A percentile compares a stretch with the other conserved stretches of the same genome.
Evolutionary conservation across 2,113 vertebrate genomes (phyloP).

Genomic region (Verasper variegatus): DNA sequence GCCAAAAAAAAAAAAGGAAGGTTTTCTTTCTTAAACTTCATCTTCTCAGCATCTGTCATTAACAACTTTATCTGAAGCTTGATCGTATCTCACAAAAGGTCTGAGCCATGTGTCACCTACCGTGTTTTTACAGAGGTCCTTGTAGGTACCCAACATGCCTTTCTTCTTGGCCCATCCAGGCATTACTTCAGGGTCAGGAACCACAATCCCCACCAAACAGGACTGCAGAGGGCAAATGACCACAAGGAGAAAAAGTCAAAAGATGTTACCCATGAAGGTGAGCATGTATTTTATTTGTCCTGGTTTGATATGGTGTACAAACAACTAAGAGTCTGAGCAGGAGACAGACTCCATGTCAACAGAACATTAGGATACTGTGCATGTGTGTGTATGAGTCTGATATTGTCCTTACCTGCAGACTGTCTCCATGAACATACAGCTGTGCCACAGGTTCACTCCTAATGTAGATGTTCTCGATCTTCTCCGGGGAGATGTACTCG

Average conservation of each 20-base stretch:
- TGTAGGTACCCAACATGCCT: constrained; percentile 88
- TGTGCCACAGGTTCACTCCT: constrained; percentile 94
- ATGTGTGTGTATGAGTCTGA: neutral
- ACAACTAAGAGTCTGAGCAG: neutral
- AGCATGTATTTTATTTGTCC: neutral
- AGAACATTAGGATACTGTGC: neutral
- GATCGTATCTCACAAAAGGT: neutral
- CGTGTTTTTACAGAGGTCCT: constrained; percentile 90
- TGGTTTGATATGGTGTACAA: neutral
- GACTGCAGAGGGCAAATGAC: constrained; percentile 80
- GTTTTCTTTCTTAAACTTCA: neutral
- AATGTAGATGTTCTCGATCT: constrained; percentile 98
- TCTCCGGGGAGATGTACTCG: constrained; percentile 97
- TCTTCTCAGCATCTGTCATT: neutral
- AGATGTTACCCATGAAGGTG: accelerated
- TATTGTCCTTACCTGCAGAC: constrained; percentile 87
- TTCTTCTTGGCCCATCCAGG: constrained; percentile 94
- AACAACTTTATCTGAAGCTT: neutral
- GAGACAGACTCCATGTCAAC: too few relatives aligned
- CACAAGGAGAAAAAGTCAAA: neutral
- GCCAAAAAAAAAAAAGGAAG: constrained; percentile 11
- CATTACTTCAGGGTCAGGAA: constrained; percentile 93
- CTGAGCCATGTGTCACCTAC: constrained; percentile 68
- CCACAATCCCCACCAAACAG: constrained; percentile 95
- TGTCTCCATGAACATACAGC: constrained; percentile 95